Evolutionary conservation across 2,113 vertebrate species (phyloP).

Genomic region (Psittacula cyanocephala): DNA sequence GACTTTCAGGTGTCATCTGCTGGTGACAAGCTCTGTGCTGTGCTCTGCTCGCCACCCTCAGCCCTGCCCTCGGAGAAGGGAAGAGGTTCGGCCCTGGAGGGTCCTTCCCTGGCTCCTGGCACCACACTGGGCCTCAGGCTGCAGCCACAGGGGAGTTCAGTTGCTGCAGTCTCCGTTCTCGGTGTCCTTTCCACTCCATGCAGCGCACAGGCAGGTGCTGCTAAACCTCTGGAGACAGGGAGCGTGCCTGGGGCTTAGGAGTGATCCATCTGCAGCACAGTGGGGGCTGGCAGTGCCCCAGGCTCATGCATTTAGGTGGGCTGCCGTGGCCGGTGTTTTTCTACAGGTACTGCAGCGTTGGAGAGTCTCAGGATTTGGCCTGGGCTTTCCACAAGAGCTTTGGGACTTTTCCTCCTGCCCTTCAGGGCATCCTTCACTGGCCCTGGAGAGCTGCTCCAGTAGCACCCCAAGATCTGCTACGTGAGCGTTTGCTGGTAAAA

Average conservation of each 20-base stretch:
- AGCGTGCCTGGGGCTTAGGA: background rate
- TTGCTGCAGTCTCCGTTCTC: background rate
- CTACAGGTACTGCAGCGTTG: background rate
- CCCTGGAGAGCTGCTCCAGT: background rate
- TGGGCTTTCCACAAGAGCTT: background rate
- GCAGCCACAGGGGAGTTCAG: accelerated
- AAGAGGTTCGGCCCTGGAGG: background rate
- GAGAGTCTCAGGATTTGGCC: background rate
- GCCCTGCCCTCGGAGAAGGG: background rate
- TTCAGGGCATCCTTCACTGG: background rate
- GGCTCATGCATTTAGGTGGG: background rate
- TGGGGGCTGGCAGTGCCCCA: background rate
- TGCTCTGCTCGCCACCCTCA: background rate
- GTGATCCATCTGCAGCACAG: background rate
- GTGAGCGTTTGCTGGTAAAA: accelerated
- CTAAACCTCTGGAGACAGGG: background rate
- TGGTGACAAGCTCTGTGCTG: background rate
- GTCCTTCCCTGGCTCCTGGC: background rate
- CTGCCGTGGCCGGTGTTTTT: background rate
- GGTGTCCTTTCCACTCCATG: background rate
- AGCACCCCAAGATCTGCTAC: accelerated
- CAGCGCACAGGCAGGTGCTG: accelerated
- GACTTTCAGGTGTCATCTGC: background rate
- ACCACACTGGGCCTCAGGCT: accelerated
- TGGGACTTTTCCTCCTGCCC: background rate